These are phyloP conservation scores for Zootoca vivipara DNA, from an alignment of 2,113 vertebrate species.

Conservation along the genomic window DNA sequence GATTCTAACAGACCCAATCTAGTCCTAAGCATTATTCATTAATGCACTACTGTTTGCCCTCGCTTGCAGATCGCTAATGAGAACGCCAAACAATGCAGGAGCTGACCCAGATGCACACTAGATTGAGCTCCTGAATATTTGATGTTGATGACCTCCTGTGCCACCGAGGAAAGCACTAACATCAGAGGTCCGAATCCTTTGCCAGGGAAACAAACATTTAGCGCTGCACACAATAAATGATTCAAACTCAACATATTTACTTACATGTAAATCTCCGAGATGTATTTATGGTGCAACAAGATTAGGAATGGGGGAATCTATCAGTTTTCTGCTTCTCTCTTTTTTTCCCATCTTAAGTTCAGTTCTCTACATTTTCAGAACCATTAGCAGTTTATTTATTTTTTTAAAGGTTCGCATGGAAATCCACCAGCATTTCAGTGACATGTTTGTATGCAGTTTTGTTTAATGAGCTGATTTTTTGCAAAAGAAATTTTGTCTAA, in stretches of 20 bases:
- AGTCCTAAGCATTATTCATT: conserved; percentile 35
- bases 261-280: neutral
- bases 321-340: no score
- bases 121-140: conserved; percentile 56
- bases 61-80: conserved; percentile 37
- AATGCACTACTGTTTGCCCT: conserved; percentile 17
- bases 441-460: no score
- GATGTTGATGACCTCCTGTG: conserved; percentile 35
- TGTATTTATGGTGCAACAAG: neutral
- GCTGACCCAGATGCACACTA: neutral
- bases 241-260: neutral
- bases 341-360: no score
- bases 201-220: neutral
- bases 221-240: neutral
- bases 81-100: conserved; percentile 35
- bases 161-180: conserved; percentile 20
- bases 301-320: no score
- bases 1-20: neutral
- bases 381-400: no score
- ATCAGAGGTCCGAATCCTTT: neutral
- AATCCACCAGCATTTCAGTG: no score
- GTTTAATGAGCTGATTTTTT: no score
- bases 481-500: no score
- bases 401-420: no score
- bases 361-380: no score